Evolutionary conservation across 2,113 vertebrate genomes (phyloP), one percentile per base, ranked within the genome.

Genomic region (Girardinichthys multiradiatus): DNA sequence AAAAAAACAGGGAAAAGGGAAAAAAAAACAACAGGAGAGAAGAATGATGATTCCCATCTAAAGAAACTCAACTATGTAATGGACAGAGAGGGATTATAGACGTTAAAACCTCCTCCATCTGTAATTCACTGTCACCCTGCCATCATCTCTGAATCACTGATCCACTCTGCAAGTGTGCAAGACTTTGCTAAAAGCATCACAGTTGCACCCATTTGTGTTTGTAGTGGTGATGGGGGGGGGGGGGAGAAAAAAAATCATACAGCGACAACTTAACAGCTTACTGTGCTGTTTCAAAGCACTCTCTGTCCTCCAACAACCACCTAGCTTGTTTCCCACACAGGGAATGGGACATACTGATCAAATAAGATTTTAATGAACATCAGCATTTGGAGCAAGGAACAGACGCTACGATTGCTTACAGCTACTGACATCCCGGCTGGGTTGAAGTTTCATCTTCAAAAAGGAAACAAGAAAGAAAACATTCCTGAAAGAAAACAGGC

Each of bases 141-240:
- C 86, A 90, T 92, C 91, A 92, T 92, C 90, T 90, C 85, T 90
- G 91, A 91, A 93, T 92, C 89, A 87, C 89, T 90, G 90, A 92
- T 93, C 89, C 88, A 92, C 91, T 93, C 90, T 89, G 87, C 89
- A 91, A 93, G 86, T 89, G 86, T 90, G 84, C 77, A 72, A 90
- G 92, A 91, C 90, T 91, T 91, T 87, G 86, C 91, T 92, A 91
- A 93, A 92, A 92, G 90, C 89, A 91, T 89, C 90, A 77, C 85
- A 84, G 90, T 86, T 89, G 83, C 85, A 83, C 83, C 86, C 90
- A 89, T 92, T 90, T 90, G 81, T 90, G 89, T 89, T 90, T 89
- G 84, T 80, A 91, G 82, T 86, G 86, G 82, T 57, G 85, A 39
- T 24, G 63, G 27, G 17, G 51, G 31, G 3, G 31, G 11, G 12